Evolutionary conservation across 2,113 vertebrate species (phyloP), one percentile per base, ranked within the genome.

Genomic region (Nothobranchius kuhntae): DNA sequence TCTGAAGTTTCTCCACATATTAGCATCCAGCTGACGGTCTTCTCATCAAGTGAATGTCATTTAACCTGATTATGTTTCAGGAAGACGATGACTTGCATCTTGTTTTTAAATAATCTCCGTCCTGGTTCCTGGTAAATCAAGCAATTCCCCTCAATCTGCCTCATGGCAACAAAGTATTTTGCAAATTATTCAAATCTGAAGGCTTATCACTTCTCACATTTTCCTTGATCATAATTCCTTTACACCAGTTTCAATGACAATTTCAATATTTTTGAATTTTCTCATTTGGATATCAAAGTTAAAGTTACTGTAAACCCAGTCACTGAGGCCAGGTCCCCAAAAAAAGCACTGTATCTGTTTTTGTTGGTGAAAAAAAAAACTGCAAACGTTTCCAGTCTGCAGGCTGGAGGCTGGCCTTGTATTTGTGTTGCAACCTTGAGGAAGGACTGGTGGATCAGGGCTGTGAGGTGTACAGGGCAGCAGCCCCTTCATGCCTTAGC

Each of bases 231-330:
- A 58, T 64, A 42, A 4, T 42, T 60, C 76, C 56, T 53, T 68
- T 4, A 30, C 4, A 40, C 15, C 24, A 42, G n/a, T 63, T 51
- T 1, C 44, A 15, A 40, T 12, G 13, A 7, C 35, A 15, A 71
- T 80, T 84, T 84, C 26, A 80, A 75, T 79, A 6, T 5, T 60
- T 81, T 76, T 76, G 61, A 70, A 82, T 80, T 69, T 69, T 55
- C 63, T 81, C 65, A 51, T 81, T 48, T 50, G 17, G 9, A 73
- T 17, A 9, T 47, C 6, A 40, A 8, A 57, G 53, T 71, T 73
- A 68, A 38, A 14, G 24, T 42, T 26, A 55, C 26, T 7, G 9
- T 12, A 44, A 71, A 38, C 13, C 10, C 13, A 40, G n/a, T 17
- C 61, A 14, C 44, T 64, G 36, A 21, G 51, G 11, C 1, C 26